Evolutionary conservation across 2,888 invertebrate genomes (phyloP).

Genomic region (Drosophila eohydei): DNA sequence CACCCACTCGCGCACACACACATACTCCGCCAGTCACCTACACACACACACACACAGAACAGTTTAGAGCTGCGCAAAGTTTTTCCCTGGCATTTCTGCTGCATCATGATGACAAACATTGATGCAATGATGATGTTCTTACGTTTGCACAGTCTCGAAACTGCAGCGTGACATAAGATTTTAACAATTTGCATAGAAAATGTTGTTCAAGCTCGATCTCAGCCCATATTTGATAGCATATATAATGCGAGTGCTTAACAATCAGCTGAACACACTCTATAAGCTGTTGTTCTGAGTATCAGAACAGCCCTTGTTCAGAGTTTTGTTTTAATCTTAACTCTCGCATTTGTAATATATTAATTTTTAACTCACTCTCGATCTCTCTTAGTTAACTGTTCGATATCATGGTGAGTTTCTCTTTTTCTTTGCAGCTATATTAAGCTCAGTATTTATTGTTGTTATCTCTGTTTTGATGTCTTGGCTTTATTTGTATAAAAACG

Average conservation of each 20-base stretch:
- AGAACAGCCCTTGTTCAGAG: no score
- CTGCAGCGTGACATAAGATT: constrained; percentile 27
- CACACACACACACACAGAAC: background rate
- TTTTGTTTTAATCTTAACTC: background rate
- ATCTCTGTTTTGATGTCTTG: no score
- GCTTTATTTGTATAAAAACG: no score
- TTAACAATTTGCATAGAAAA: constrained; percentile 44
- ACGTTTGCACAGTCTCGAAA: constrained; percentile 7
- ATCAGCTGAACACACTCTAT: background rate
- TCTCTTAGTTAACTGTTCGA: no score
- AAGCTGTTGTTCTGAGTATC: background rate
- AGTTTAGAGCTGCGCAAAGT: constrained; percentile 15
- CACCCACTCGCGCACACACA: background rate
- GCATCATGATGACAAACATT: constrained; percentile 46
- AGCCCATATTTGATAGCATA: constrained; percentile 1
- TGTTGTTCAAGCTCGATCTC: background rate
- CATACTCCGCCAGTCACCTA: background rate
- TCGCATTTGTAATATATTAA: background rate
- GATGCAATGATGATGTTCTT: constrained; percentile 35
- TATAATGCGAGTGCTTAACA: background rate
- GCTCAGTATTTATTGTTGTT: background rate
- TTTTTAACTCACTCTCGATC: background rate
- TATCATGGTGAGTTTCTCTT: background rate
- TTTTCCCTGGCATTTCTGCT: constrained; percentile 33
- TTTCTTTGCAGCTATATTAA: background rate